phyloP scores from a whole-genome alignment of 2,888 invertebrate species.

The Zaprionus bogoriensis region DNA sequence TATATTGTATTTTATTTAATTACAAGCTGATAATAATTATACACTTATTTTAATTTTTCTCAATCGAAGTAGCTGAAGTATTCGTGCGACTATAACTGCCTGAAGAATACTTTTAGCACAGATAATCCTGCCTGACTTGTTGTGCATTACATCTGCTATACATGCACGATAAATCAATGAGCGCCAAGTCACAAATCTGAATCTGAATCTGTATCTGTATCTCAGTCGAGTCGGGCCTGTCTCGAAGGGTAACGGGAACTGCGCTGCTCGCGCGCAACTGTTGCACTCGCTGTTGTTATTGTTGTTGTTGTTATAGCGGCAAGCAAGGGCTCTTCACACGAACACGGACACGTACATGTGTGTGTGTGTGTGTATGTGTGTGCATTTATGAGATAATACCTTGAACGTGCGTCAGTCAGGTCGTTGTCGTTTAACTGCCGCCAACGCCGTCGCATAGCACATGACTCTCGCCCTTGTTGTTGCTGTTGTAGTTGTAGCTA shows the following conservation, averaged over 20 bases:
- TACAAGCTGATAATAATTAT: no score
- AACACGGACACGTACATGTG: conserved; percentile 3
- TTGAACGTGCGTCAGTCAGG: conserved; percentile 77
- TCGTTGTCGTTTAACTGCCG: conserved; percentile 69
- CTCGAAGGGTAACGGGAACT: conserved; percentile 33
- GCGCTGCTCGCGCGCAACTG: conserved; percentile 58
- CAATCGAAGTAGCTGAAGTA: no score
- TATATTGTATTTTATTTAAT: no score
- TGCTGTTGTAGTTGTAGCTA: conserved; percentile 5
- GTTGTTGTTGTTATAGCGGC: conserved; percentile 38
- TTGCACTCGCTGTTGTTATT: conserved; percentile 52
- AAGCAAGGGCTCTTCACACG: conserved; percentile 52
- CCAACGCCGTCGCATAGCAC: conserved; percentile 52
- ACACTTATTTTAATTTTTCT: no score
- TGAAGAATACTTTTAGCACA: no score
- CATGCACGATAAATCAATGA: conserved; percentile 46
- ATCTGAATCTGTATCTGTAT: conserved; percentile 8
- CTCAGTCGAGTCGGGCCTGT: not conserved
- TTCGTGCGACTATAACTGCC: no score
- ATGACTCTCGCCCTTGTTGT: conserved; percentile 24
- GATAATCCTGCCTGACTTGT: no score
- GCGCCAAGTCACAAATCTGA: conserved; percentile 25
- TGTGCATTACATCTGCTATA: not conserved
- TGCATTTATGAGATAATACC: conserved; percentile 74
- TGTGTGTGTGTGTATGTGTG: conserved; percentile 21